Conservation (phyloP, 1,140 invertebrate species). For the Drosophila jambulina region DNA sequence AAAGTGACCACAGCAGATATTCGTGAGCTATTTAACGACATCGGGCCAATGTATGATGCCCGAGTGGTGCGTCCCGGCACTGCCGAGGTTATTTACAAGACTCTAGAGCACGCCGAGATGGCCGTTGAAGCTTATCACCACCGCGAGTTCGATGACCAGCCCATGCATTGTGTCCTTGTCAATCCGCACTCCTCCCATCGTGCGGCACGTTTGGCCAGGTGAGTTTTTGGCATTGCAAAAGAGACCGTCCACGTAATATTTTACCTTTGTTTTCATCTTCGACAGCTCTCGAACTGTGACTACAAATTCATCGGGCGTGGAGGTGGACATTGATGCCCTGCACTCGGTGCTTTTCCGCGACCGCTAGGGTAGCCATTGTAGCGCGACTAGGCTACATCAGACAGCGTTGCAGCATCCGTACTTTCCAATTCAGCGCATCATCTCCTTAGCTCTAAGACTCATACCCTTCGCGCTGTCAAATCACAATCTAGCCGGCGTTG, state of each 20-base stretch:
- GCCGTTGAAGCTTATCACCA: slow-evolving; percentile 97
- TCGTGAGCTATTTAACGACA: slow-evolving; percentile 96
- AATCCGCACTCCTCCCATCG: slow-evolving; percentile 89
- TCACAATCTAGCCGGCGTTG: neutral
- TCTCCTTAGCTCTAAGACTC: slow-evolving; percentile 35
- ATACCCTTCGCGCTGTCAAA: slow-evolving; percentile 2
- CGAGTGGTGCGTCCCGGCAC: slow-evolving; percentile 93
- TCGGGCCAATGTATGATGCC: slow-evolving; percentile 93
- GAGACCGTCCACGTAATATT: neutral
- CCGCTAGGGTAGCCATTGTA: slow-evolving; percentile 26
- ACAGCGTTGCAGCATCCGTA: neutral
- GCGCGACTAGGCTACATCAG: slow-evolving; percentile 16
- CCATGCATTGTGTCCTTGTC: slow-evolving; percentile 93
- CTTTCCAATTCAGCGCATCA: slow-evolving; percentile 18
- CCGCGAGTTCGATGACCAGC: slow-evolving; percentile 93
- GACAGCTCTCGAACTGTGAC: slow-evolving; percentile 67
- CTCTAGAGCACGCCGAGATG: slow-evolving; percentile 92
- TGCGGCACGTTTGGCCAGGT: slow-evolving; percentile 85
- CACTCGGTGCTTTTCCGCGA: slow-evolving; percentile 75
- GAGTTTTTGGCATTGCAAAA: slow-evolving; percentile 28
- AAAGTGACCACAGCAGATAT: slow-evolving; percentile 95
- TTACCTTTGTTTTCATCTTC: neutral
- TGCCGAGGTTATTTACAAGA: slow-evolving; percentile 95
- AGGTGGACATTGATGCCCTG: slow-evolving; percentile 75
- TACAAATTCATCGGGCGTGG: slow-evolving; percentile 71